These are phyloP conservation scores for Lepidurus apus DNA, from an alignment of 1,140 invertebrate genomes.

Conservation along the genomic window DNA sequence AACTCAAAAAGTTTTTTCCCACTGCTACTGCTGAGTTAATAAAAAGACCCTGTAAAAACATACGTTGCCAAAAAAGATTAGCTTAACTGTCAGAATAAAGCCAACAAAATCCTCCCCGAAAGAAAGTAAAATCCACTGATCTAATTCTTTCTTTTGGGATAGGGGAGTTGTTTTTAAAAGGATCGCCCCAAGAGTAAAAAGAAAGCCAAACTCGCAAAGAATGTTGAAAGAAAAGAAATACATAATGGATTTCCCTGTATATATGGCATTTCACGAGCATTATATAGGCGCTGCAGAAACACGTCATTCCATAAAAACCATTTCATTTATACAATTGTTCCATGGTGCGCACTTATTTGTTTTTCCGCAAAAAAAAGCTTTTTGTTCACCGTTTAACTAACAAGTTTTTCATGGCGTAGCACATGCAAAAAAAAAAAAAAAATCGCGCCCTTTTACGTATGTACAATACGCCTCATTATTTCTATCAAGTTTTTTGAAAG, in stretches of 20 bases:
- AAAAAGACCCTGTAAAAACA: not conserved
- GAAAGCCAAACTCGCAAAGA: not conserved
- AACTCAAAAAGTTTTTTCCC: not conserved
- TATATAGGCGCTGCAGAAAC: constrained; percentile 9
- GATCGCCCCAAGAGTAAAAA: not conserved
- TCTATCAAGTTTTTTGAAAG: not conserved
- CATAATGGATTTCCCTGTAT: constrained; percentile 19
- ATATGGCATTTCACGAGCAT: constrained; percentile 6
- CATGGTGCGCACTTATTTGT: constrained; percentile 1
- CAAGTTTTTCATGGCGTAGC: not conserved
- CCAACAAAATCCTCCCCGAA: not conserved
- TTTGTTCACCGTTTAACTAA: not conserved
- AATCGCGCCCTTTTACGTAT: not conserved
- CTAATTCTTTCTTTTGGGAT: not conserved
- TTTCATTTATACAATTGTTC: constrained; percentile 13
- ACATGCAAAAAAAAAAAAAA: not conserved
- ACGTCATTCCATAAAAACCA: not conserved
- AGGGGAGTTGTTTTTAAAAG: not conserved
- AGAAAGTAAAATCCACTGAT: not conserved
- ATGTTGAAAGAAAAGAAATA: not conserved
- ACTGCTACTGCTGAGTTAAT: not conserved
- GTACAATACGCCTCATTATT: not conserved
- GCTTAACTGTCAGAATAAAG: not conserved
- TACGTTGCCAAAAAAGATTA: not conserved
- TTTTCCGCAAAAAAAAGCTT: not conserved